Evolutionary conservation across 2,797 vertebrate genomes (phyloP).

Genomic region (Harpagifer antarcticus): DNA sequence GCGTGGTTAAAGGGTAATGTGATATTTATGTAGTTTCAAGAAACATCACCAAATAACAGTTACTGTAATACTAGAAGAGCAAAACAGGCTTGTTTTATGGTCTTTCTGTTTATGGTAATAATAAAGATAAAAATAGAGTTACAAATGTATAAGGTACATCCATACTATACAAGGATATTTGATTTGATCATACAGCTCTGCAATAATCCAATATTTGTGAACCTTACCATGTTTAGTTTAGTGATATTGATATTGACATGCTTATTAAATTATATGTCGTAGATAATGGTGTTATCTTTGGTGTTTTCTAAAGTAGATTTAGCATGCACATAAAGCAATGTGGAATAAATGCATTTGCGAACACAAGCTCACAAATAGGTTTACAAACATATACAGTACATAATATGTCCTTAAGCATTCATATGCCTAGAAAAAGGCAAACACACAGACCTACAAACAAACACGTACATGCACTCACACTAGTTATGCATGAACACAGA

Average conservation of each 20-base stretch:
- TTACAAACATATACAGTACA: constrained; percentile 3
- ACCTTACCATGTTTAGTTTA: background rate
- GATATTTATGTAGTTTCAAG: constrained; percentile 11
- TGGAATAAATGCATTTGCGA: constrained; percentile 4
- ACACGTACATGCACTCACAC: constrained; percentile 1
- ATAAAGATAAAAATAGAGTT: background rate
- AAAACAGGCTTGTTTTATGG: background rate
- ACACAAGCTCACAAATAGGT: background rate
- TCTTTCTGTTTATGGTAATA: background rate
- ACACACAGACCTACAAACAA: background rate
- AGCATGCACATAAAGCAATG: background rate
- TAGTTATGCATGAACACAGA: constrained; percentile 32
- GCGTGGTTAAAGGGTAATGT: constrained; percentile 24
- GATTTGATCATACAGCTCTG: background rate
- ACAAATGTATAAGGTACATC: background rate
- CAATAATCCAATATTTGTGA: background rate
- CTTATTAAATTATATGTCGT: background rate
- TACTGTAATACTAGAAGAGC: background rate
- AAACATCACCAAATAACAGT: background rate
- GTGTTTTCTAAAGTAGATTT: background rate
- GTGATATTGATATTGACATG: background rate
- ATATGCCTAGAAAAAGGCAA: background rate
- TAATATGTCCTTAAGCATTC: constrained; percentile 19
- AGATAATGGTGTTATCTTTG: background rate
- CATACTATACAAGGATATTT: background rate